Base-by-base conservation (phyloP, 1,140 invertebrate species). In the Lordiphosa collinella region DNA sequence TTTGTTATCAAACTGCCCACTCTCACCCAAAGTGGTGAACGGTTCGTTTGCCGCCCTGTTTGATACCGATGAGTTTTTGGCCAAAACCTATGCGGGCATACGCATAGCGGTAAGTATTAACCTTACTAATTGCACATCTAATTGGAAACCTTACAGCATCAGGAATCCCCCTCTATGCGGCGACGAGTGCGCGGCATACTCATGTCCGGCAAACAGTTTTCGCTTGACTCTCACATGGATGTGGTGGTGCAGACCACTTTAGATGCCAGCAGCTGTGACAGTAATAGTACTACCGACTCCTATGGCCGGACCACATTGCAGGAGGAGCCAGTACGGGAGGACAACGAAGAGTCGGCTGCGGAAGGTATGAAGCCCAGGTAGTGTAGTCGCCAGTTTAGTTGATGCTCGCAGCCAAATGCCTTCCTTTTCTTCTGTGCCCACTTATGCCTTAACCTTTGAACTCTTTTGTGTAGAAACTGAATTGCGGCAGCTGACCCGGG, bases 1-100 rank as follows among this genome's bases (percentile, higher is more conserved):
- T 2, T 90, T 99, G 11, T 90, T 99, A 16, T 94, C 98, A 7
- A 98, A 99, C 89, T 96, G 96, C 14, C 97, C 97, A 1, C 97
- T 98, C 93, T 98, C 97, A 16, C 97, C 98, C 0, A 99, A 99
- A 90, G 95, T 99, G 12, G 96, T 99, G 5, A 98, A 99, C 78
- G 98, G 96, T 0, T 98, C 96, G 64, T 99, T 98, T 90, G 97
- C 95, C 0, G 97, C 97, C 5, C 95, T 99, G 57, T 97, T 97
- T 79, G 97, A 99, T 84, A 95, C 95, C 29, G 94, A 93, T 48
- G 95, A 96, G 72, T 92, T 96, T 10, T 91, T 97, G 43, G 93
- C 93, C 13, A 95, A 94, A 80, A 94, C 95, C 69, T 95, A 95
- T 89, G 94, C 95, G 89, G 94, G 95, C 92, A 91, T 91, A 84